Conservation (phyloP, 2,888 invertebrate genomes). For the Ischnus inquisitorius region DNA sequence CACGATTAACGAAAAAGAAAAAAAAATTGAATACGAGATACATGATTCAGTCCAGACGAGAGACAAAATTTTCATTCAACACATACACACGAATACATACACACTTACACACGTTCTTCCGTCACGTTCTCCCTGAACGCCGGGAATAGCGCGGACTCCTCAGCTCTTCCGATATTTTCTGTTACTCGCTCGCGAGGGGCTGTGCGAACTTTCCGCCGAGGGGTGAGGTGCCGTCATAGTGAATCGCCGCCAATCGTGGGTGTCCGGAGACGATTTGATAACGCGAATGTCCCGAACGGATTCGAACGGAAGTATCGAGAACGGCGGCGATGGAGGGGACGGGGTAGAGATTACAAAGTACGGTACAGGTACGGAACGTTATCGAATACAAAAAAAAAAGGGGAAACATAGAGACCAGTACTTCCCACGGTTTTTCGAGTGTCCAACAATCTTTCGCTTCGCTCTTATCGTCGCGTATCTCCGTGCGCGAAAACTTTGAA, state of each 20-base stretch:
- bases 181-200: constrained; percentile 68
- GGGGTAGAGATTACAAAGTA: not conserved
- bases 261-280: constrained; percentile 56
- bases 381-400: constrained; percentile 10
- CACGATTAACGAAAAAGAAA: constrained; percentile 6
- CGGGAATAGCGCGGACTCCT: constrained; percentile 68
- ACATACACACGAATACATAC: constrained; percentile 26
- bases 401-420: constrained; percentile 33
- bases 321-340: constrained; percentile 37
- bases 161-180: constrained; percentile 72
- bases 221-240: constrained; percentile 20
- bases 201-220: constrained; percentile 67
- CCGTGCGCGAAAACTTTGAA: constrained; percentile 1
- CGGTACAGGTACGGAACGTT: constrained; percentile 7
- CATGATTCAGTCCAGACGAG: not conserved
- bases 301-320: constrained; percentile 37
- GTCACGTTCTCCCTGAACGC: constrained; percentile 61
- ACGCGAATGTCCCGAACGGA: constrained; percentile 60
- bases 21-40: constrained; percentile 13
- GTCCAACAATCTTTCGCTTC: constrained; percentile 5
- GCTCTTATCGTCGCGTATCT: constrained; percentile 28
- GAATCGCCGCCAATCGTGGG: constrained; percentile 30
- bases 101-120: constrained; percentile 59
- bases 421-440: constrained; percentile 29
- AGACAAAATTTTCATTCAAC: constrained; percentile 14